Evolutionary conservation across 2,797 vertebrate species (phyloP).

Genomic region (Sebastolobus alascanus): DNA sequence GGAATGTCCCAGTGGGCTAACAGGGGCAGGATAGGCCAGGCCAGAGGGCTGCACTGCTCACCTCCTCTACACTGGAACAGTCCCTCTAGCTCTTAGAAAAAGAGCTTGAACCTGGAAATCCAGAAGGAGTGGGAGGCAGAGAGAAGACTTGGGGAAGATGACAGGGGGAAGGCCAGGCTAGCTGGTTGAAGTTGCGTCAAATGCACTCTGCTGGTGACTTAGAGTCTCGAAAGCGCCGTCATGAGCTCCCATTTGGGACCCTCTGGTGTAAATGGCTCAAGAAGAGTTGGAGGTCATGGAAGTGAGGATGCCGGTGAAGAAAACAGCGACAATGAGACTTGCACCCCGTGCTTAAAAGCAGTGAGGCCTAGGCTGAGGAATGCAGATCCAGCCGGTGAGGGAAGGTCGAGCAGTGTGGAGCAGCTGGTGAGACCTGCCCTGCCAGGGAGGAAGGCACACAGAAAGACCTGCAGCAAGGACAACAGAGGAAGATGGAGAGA

Average conservation of each 20-base stretch:
- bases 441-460: constrained; percentile 78
- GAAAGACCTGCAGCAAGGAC: constrained; percentile 85
- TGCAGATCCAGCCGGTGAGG: constrained; percentile 66
- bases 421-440: constrained; percentile 65
- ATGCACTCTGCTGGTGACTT: constrained; percentile 28
- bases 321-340: constrained; percentile 59
- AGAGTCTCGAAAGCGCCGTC: constrained; percentile 22
- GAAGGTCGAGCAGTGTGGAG: constrained; percentile 65
- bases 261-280: constrained; percentile 44
- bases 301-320: constrained; percentile 54
- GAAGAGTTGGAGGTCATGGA: constrained; percentile 23
- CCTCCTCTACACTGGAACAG: constrained; percentile 71
- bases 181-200: constrained; percentile 31
- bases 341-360: constrained; percentile 81
- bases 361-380: constrained; percentile 63
- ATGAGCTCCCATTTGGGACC: constrained; percentile 68
- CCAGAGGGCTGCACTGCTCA: constrained; percentile 56
- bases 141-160: constrained; percentile 43
- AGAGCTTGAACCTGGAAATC: constrained; percentile 32
- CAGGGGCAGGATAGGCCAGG: constrained; percentile 49
- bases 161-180: constrained; percentile 29
- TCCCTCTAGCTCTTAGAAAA: constrained; percentile 57
- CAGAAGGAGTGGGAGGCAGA: constrained; percentile 38
- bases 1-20: constrained; percentile 85
- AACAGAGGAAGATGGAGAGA: constrained; percentile 69